These are phyloP conservation scores for Drosophila rufa DNA, from an alignment of 1,140 invertebrate genomes.

Conservation along the genomic window DNA sequence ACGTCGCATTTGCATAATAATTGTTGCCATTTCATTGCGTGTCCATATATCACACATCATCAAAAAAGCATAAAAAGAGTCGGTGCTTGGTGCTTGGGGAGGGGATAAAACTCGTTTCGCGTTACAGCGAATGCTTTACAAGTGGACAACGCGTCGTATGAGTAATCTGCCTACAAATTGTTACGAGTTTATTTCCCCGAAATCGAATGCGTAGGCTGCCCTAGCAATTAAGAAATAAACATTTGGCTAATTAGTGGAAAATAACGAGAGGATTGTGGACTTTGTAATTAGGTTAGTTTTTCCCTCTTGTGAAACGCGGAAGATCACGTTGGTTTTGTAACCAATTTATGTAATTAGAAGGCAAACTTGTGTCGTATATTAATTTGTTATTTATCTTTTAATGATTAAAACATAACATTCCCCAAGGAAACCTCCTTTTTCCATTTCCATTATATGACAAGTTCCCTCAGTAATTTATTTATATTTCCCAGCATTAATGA, in stretches of 20 bases:
- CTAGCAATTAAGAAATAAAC: constrained; percentile 30
- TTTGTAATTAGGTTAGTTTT: background rate
- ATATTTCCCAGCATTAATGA: background rate
- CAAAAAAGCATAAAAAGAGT: constrained; percentile 67
- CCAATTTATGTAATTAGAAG: too few species aligned
- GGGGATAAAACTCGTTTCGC: constrained; percentile 51
- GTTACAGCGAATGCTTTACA: constrained; percentile 53
- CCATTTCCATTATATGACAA: too few species aligned
- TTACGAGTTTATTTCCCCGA: constrained; percentile 5
- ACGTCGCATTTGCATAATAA: constrained; percentile 75
- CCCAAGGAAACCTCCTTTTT: too few species aligned
- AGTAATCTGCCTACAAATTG: constrained; percentile 54
- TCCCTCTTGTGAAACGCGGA: background rate
- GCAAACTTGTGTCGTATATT: too few species aligned
- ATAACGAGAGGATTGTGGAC: background rate
- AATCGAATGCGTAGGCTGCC: constrained; percentile 30
- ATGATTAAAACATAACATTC: too few species aligned
- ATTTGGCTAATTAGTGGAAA: constrained; percentile 21
- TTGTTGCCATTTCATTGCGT: constrained; percentile 69
- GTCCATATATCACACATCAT: constrained; percentile 81
- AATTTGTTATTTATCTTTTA: too few species aligned
- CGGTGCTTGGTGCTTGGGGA: background rate
- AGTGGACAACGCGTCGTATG: constrained; percentile 64
- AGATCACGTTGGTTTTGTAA: background rate
- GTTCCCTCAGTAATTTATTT: too few species aligned